Conservation (phyloP, 2,797 vertebrate species). For the Chromobotia macracanthus region DNA sequence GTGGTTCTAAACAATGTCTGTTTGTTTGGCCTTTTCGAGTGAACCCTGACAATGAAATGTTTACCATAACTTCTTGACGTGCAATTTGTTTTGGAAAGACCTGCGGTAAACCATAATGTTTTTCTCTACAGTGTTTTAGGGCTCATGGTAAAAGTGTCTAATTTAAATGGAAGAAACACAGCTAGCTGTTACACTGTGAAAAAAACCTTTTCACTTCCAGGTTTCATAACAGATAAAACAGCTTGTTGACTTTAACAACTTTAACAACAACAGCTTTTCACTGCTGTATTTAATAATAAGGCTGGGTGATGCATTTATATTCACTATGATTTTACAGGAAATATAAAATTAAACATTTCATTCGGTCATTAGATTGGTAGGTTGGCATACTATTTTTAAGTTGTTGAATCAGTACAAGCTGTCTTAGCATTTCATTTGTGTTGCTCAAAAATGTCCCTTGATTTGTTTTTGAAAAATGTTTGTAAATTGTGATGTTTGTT, state of each 20-base stretch:
- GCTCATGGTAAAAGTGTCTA: not conserved
- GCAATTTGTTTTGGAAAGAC: not conserved
- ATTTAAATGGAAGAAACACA: not conserved
- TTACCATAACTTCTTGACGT: not conserved
- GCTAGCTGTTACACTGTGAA: not conserved
- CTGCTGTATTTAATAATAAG: not conserved
- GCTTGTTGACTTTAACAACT: constrained; percentile 19
- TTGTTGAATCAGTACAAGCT: no score
- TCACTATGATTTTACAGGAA: not conserved
- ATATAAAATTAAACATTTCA: no score
- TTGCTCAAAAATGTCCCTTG: no score
- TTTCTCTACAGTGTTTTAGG: not conserved
- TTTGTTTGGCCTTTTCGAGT: not conserved
- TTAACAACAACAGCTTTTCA: not conserved
- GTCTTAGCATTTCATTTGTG: no score
- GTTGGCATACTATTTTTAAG: no score
- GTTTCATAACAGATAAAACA: not conserved
- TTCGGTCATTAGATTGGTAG: no score
- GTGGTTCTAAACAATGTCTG: not conserved
- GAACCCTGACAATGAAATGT: not conserved
- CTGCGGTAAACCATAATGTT: not conserved
- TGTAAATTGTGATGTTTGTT: no score
- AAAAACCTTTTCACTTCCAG: constrained; percentile 8
- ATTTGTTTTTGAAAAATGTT: no score
- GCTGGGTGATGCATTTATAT: no score